These are phyloP conservation scores for Orchestia grillus DNA, from an alignment of 1,140 invertebrate species.

Conservation along the genomic window DNA sequence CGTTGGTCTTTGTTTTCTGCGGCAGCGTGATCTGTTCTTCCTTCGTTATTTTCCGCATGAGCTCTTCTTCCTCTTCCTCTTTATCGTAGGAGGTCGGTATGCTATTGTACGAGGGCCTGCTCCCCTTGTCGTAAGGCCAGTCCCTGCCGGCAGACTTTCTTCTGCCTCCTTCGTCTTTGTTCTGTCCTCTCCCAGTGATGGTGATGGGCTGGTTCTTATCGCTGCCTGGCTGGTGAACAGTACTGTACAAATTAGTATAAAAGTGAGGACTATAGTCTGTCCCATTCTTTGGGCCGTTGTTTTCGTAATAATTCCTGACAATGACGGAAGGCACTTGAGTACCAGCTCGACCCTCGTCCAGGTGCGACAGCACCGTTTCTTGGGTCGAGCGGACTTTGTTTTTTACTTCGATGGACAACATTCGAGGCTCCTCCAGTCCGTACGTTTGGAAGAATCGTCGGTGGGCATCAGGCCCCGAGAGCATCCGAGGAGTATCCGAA, in stretches of 20 bases:
- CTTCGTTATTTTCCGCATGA: not conserved
- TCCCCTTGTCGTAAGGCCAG: not conserved
- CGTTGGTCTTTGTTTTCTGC: not conserved
- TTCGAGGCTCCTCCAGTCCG: not conserved
- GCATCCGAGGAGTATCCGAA: not conserved
- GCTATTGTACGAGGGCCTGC: not conserved
- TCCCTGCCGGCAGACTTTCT: not conserved
- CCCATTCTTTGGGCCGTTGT: not conserved
- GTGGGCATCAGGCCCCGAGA: not conserved
- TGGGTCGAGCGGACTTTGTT: not conserved
- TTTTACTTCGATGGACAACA: not conserved
- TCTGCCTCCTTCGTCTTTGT: not conserved
- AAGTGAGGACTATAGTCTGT: not conserved
- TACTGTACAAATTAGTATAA: not conserved
- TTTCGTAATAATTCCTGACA: not conserved
- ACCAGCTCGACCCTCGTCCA: not conserved
- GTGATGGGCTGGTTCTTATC: not conserved
- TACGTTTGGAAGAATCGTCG: not conserved
- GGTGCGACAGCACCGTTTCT: not conserved
- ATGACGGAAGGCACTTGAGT: not conserved
- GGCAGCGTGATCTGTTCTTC: conserved; percentile 22
- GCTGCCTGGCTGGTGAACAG: not conserved
- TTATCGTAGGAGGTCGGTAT: not conserved
- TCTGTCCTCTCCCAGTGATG: not conserved
- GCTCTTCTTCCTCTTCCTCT: conserved; percentile 9